These are phyloP conservation scores for Chironomus striatipennis DNA, from an alignment of 1,140 invertebrate species.

Conservation along the genomic window DNA sequence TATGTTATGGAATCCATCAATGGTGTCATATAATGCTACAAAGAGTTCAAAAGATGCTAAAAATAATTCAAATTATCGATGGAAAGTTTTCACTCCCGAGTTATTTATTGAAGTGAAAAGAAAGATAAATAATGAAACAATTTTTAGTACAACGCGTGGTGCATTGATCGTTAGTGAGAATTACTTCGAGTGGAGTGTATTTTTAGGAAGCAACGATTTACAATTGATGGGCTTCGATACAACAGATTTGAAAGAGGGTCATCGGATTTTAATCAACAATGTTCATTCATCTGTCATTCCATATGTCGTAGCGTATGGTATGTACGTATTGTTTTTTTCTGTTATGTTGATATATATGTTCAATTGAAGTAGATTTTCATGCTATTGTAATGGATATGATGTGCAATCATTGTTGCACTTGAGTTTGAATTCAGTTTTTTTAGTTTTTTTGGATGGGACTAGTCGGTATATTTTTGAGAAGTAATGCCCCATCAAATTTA, in stretches of 20 bases:
- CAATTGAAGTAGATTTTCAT: too few species aligned
- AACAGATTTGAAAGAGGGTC: not conserved
- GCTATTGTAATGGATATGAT: too few species aligned
- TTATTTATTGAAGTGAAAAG: not conserved
- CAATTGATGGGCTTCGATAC: constrained; percentile 15
- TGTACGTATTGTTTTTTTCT: not conserved
- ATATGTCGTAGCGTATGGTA: constrained; percentile 17
- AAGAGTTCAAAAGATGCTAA: not conserved
- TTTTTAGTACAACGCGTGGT: not conserved
- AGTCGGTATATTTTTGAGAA: too few species aligned
- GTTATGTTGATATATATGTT: too few species aligned
- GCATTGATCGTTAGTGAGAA: constrained; percentile 3
- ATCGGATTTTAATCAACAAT: constrained; percentile 18
- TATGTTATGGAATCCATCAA: not conserved
- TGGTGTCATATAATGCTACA: not conserved
- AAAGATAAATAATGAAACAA: not conserved
- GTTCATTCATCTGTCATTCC: constrained; percentile 1
- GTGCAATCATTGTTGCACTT: too few species aligned
- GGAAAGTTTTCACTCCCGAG: not conserved
- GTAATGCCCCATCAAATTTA: too few species aligned
- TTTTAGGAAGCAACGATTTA: not conserved
- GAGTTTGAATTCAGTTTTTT: too few species aligned
- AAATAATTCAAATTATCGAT: not conserved
- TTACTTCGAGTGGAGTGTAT: not conserved
- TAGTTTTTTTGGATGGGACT: too few species aligned